Percentiles rank a stretch among this genome's conserved stretches.
Conservation (phyloP, 2,113 vertebrate species). For the Cochlearius cochlearius region DNA sequence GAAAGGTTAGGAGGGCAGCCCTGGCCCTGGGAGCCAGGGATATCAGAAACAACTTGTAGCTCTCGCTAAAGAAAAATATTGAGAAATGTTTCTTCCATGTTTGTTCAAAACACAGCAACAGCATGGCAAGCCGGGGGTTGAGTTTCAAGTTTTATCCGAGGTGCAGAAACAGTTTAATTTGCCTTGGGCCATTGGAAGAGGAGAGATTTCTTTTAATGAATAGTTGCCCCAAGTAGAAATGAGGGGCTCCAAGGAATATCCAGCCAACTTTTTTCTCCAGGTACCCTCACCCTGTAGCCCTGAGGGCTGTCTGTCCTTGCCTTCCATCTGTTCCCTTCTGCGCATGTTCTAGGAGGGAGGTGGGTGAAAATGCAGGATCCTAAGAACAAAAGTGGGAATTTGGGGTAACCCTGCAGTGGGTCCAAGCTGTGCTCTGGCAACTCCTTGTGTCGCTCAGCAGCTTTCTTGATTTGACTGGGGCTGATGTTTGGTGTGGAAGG, state of each 20-base stretch:
- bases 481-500: background rate
- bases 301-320: background rate
- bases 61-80: background rate
- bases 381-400: background rate
- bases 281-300: background rate
- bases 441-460: fast-evolving
- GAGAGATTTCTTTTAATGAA: background rate
- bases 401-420: fast-evolving
- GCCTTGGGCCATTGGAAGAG: background rate
- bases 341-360: fast-evolving
- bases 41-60: background rate
- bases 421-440: background rate
- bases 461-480: background rate
- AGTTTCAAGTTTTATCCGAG: background rate
- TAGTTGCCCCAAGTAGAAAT: background rate
- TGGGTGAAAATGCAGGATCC: background rate
- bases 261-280: background rate
- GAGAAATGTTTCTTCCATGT: background rate
- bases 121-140: background rate
- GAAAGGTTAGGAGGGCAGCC: slow-evolving; percentile 29
- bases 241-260: background rate
- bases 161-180: background rate
- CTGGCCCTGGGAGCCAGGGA: slow-evolving; percentile 41
- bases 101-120: background rate
- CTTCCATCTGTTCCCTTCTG: background rate